Evolutionary conservation across 2,797 vertebrate genomes (phyloP).

Genomic region (Holocentrus rufus): DNA sequence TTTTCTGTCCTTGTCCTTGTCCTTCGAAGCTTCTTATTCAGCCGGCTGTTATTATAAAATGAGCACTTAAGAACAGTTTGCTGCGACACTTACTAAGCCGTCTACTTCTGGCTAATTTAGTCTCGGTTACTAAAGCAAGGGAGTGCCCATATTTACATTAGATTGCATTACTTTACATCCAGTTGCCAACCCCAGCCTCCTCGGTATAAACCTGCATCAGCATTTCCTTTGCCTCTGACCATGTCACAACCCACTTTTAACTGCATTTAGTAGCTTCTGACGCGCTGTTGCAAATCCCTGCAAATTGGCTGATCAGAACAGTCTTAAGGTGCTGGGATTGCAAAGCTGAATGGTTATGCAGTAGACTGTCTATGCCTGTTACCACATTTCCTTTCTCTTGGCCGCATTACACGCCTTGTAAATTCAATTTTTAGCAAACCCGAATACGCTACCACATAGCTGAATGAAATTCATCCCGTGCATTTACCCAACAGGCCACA

Average conservation of each 20-base stretch:
- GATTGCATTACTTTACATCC: background rate
- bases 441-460: background rate
- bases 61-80: conserved; percentile 39
- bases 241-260: conserved; percentile 6
- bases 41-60: conserved; percentile 37
- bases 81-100: conserved; percentile 47
- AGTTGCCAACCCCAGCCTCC: conserved; percentile 25
- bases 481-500: background rate
- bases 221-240: conserved; percentile 1
- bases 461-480: conserved; percentile 9
- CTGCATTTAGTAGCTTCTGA: conserved; percentile 1
- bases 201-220: background rate
- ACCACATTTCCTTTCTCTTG: background rate
- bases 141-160: conserved; percentile 21
- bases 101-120: conserved; percentile 52
- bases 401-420: background rate
- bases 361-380: background rate
- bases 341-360: background rate
- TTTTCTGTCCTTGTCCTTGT: conserved; percentile 30
- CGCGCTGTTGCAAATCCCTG: background rate
- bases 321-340: background rate
- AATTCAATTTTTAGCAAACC: background rate
- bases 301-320: background rate
- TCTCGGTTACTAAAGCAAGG: conserved; percentile 30
- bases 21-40: conserved; percentile 41